These are phyloP conservation scores for Drosophila greeni DNA, from an alignment of 2,888 invertebrate genomes.

Conservation along the genomic window DNA sequence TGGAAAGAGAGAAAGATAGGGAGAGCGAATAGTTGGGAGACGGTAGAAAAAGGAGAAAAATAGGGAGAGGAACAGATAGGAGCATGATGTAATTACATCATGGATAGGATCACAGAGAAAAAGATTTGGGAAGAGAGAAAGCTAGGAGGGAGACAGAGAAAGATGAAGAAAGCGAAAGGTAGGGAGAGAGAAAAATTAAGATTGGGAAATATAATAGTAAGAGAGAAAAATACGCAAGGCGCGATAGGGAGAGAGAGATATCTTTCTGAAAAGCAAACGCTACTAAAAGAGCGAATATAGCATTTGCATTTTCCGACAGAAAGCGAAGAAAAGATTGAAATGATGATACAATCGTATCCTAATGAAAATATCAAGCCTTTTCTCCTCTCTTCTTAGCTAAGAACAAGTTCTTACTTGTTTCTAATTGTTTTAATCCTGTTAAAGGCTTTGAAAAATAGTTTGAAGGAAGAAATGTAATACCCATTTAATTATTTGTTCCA, in stretches of 20 bases:
- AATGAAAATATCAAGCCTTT: no score
- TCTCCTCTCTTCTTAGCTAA: not conserved
- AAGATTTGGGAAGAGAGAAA: not conserved
- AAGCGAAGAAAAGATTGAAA: not conserved
- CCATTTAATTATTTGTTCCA: not conserved
- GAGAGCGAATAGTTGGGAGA: no score
- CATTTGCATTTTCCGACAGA: not conserved
- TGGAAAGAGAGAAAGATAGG: not conserved
- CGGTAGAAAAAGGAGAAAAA: no score
- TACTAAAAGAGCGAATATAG: not conserved
- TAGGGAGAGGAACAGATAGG: no score
- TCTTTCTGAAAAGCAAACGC: not conserved
- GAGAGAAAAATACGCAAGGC: no score
- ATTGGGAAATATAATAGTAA: no score
- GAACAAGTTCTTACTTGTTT: not conserved
- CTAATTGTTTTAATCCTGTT: not conserved
- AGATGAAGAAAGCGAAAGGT: not conserved
- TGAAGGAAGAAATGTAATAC: not conserved
- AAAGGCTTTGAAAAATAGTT: not conserved
- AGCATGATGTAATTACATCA: no score
- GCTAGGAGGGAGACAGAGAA: no score
- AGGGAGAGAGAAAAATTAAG: not conserved
- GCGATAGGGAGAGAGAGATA: not conserved
- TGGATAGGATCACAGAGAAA: no score
- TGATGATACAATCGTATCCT: no score